phyloP scores from a whole-genome alignment of 2,797 vertebrate genomes.

The Halcyon chelicuti region DNA sequence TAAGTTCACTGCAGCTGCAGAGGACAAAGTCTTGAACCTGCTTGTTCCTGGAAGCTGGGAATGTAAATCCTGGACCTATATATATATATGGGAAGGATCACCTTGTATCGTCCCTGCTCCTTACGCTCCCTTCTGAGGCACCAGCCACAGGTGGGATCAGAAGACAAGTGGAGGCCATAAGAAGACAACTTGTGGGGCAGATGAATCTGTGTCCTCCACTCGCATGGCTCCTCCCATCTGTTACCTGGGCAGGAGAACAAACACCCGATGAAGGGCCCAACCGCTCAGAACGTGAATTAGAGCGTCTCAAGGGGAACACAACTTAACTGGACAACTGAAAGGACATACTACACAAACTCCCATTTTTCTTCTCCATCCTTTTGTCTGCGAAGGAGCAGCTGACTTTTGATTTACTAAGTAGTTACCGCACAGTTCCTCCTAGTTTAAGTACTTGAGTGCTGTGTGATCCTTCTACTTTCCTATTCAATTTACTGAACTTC shows the following conservation, averaged over 20 bases:
- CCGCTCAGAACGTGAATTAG: neutral
- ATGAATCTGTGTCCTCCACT: neutral
- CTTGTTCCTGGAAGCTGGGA: neutral
- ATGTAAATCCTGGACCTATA: neutral
- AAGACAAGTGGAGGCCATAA: neutral
- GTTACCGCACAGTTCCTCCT: neutral
- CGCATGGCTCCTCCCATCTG: neutral
- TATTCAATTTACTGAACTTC: neutral
- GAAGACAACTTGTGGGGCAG: neutral
- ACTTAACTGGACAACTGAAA: neutral
- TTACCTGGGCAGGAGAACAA: neutral
- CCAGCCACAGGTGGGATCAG: neutral
- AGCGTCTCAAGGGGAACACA: neutral
- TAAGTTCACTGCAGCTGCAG: neutral
- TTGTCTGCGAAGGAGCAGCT: neutral
- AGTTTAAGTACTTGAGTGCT: neutral
- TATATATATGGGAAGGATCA: neutral
- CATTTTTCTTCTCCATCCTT: neutral
- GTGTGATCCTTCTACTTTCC: neutral
- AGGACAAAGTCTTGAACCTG: neutral
- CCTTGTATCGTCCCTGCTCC: neutral
- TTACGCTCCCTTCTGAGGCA: neutral
- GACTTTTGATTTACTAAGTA: neutral
- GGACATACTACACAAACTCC: neutral
- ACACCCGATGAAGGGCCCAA: neutral